Percentiles rank a stretch among this genome's conserved stretches.
Evolutionary conservation across 2,113 vertebrate genomes (phyloP).

Genomic region (Chloropsis hardwickii): DNA sequence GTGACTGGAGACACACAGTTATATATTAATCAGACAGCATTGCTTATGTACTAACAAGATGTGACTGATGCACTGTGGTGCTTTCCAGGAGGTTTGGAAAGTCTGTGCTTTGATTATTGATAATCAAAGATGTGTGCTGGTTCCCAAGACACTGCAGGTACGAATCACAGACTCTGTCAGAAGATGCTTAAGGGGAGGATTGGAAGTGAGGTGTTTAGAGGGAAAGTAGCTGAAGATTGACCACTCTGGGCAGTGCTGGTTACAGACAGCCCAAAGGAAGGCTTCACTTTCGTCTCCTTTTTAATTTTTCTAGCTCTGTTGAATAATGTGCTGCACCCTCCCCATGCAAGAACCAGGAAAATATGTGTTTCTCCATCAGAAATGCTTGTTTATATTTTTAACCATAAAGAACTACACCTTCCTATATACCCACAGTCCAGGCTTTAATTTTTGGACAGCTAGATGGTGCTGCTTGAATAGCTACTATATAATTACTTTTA

Average conservation of each 20-base stretch:
- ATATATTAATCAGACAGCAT: neutral
- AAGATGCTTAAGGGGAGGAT: neutral
- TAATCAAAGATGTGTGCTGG: neutral
- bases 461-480: conserved; percentile 1
- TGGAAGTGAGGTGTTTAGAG: neutral
- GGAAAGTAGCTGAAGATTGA: neutral
- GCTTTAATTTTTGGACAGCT: neutral
- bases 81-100: neutral
- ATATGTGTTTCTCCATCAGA: neutral
- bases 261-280: neutral
- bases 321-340: neutral
- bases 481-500: neutral
- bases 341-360: neutral
- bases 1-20: neutral
- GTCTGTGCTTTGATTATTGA: neutral
- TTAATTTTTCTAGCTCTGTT: neutral
- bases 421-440: neutral
- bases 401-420: neutral
- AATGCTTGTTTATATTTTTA: neutral
- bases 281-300: neutral
- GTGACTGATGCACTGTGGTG: neutral
- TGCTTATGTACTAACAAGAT: neutral
- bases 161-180: neutral
- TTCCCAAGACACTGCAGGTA: neutral
- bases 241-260: neutral